Base-by-base conservation (phyloP, 2,888 invertebrate genomes). In the Athalia rosae region DNA sequence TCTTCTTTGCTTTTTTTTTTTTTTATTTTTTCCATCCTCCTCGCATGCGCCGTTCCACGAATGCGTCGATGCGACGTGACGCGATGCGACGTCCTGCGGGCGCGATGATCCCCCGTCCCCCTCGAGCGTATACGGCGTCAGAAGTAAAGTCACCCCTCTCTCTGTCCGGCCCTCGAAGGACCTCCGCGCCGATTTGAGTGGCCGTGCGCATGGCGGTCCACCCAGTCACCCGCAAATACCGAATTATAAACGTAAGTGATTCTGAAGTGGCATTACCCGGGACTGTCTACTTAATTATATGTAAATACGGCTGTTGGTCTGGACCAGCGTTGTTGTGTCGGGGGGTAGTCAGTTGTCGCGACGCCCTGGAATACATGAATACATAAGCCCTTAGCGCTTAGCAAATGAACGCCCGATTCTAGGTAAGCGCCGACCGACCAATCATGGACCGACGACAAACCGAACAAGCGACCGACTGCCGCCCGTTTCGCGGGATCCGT, bases 281-380 rank as follows among this genome's bases (percentile, higher is more conserved):
- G 28, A 59, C 11, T 63, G 77, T 77, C 56, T 45, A 71, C 56
- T 73, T 77, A 77, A 77, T 77, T 77, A 73, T 77, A 77, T 71
- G 77, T 63, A 77, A 77, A 77, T 77, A 77, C 69, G 73, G 77
- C 77, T 73, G 77, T 77, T 77, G 73, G 77, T 62, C 62, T 62
- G 62, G 73, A 77, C 73, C 73, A 41, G 45, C 62, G 9, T 71
- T 45, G 77, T 63, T 71, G 71, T 71, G 77, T 53, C 45, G 71
- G 71, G 71, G 61, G 63, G 64, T 48, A 76, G 76, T 64, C 64
- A 41, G 53, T 77, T 67, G 77, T 77, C 77, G 77, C 77, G 77
- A 62, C 63, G 77, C 73, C 71, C 50, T 63, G 43, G 77, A 77
- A 77, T 77, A 77, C 63, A 77, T 77, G 77, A 77, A 77, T 77